phyloP scores from a whole-genome alignment of 2,888 invertebrate species.

The Eupithecia inturbata region DNA sequence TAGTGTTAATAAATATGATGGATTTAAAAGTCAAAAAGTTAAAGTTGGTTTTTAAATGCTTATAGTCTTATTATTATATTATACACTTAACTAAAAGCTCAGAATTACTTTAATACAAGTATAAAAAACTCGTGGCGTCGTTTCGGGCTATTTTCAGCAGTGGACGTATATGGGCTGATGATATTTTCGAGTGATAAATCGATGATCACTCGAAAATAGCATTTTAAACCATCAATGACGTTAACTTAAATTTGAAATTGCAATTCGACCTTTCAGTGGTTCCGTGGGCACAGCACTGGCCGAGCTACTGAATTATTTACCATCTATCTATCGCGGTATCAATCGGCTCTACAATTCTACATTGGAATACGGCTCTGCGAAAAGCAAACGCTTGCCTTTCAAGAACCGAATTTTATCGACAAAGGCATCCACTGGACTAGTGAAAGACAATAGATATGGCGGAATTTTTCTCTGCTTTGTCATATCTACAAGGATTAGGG shows the following conservation, averaged over 20 bases:
- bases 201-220: background rate
- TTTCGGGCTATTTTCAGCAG: too few relatives aligned
- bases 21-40: too few relatives aligned
- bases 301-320: slow-evolving; percentile 67
- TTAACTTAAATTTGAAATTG: slow-evolving; percentile 33
- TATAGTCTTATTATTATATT: too few relatives aligned
- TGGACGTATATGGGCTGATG: background rate
- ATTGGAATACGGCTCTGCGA: slow-evolving; percentile 32
- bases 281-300: slow-evolving; percentile 41
- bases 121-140: too few relatives aligned
- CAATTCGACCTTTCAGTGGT: slow-evolving; percentile 38
- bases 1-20: too few relatives aligned
- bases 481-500: background rate
- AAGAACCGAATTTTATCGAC: slow-evolving; percentile 44
- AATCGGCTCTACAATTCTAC: slow-evolving; percentile 50
- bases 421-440: slow-evolving; percentile 34
- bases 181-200: background rate
- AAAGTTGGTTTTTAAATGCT: background rate
- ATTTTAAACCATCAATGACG: slow-evolving; percentile 21
- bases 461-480: background rate
- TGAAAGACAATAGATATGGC: slow-evolving; percentile 30
- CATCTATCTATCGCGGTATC: slow-evolving; percentile 59
- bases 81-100: too few relatives aligned
- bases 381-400: slow-evolving; percentile 47
- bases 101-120: too few relatives aligned